Base-by-base conservation (phyloP, 2,113 vertebrate species). In the Dipodomys stephensi region DNA sequence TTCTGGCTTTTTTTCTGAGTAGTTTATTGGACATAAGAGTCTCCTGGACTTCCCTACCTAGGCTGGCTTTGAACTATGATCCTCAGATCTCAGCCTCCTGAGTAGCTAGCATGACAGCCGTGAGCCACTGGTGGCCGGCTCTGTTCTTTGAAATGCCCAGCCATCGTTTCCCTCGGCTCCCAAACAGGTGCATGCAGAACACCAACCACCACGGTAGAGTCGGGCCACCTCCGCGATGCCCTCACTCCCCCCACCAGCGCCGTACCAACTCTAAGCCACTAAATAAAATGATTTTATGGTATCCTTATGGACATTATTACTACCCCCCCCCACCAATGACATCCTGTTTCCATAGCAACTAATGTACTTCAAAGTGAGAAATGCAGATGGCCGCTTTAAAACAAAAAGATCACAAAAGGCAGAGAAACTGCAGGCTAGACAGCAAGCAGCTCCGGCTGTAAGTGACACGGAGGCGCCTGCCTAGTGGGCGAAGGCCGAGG, bases 301-400 rank as follows among this genome's bases (percentile, higher is more conserved):
- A 87, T 88, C 92, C 95, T 94, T 86, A 60, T 64, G 78, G 65
- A 93, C 94, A 83, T 83, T 62, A 77, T 77, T 28, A 96, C 90
- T 73, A 11, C 60, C 91, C 82, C 82, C 80, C 91, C 91, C 92
- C 60, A 85, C 28, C 73, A 68, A 65, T 79, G 92, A 96, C 95
- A 92, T 95, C 95, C 92, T 57, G 94, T 96, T 96, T 93, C 96
- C 94, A 96, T 96, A 88, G 94, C 80, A 94, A 97, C 96, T 96
- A 96, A 97, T 94, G 94, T 32, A 83, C 88, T 94, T 96, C 82
- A 62, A 96, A 95, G 93, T 78, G 67, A 87, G 88, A 95, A 94
- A 96, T 95, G 87, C 91, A 96, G 91, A 96, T 80, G 78, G 94
- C 65, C 32, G 87, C 92, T 91, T 2, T 32, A 82, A 62, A 79